A percentile compares a stretch with the other conserved stretches of the same genome.
Conservation (phyloP, 2,797 vertebrate genomes). For the Hipposideros larvatus region DNA sequence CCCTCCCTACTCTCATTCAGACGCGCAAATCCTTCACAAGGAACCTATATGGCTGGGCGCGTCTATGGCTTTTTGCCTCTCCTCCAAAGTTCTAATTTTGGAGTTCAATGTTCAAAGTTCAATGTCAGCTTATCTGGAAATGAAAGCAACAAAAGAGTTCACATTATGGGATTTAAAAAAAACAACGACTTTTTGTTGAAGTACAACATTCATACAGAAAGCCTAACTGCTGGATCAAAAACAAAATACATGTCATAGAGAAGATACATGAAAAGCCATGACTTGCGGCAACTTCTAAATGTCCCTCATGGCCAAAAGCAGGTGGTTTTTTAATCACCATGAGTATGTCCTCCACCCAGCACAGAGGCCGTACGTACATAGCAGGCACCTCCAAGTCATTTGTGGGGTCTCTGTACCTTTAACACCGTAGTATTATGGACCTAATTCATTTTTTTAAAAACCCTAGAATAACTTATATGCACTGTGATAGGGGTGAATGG, state of each 20-base stretch:
- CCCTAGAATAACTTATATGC: neutral
- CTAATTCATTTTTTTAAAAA: neutral
- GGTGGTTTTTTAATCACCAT: neutral
- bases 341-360: too few species aligned
- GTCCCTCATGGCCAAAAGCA: neutral
- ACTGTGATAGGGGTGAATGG: neutral
- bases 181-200: neutral
- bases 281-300: constrained; percentile 25
- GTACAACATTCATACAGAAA: neutral
- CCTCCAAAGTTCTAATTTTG: neutral
- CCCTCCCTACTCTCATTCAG: neutral
- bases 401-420: neutral
- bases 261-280: neutral
- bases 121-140: constrained; percentile 24
- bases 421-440: neutral
- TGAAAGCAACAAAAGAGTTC: neutral
- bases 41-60: neutral
- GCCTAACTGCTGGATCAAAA: neutral
- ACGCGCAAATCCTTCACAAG: neutral
- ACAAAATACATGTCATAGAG: neutral
- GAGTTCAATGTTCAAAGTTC: too few species aligned
- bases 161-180: neutral
- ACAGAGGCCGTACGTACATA: neutral
- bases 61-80: neutral
- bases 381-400: neutral